Percentiles rank a stretch among this genome's conserved stretches.
Conservation (phyloP, 2,113 vertebrate genomes). For the Crotalus viridis region DNA sequence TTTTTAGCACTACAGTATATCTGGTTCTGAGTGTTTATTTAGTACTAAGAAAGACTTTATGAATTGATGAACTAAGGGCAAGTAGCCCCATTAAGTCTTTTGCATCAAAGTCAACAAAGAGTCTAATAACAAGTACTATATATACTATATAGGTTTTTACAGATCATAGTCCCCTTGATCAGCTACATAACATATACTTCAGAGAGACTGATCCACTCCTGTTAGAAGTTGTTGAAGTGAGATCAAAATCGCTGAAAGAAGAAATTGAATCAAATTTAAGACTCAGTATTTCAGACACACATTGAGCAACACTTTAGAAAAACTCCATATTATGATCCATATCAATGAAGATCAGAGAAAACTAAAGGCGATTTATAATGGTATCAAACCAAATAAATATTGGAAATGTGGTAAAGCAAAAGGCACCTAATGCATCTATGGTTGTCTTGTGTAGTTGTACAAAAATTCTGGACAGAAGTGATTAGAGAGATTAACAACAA, state of each 20-base stretch:
- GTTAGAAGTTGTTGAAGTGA: background rate
- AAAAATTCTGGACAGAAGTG: background rate
- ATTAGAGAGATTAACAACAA: background rate
- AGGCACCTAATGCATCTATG: background rate
- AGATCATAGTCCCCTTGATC: background rate
- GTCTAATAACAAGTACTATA: background rate
- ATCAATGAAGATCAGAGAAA: background rate
- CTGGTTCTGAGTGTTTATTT: background rate
- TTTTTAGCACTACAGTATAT: background rate
- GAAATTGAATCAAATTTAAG: background rate
- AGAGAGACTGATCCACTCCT: background rate
- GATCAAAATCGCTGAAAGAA: background rate
- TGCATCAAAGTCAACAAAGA: background rate
- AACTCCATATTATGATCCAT: background rate
- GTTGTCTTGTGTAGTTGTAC: background rate
- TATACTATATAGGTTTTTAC: background rate
- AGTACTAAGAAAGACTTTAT: background rate
- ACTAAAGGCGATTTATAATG: background rate
- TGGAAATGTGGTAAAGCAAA: background rate
- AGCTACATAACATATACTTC: background rate
- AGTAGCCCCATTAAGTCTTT: background rate
- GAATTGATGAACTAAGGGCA: background rate
- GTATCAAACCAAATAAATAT: background rate
- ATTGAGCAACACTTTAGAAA: background rate
- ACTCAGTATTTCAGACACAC: background rate